phyloP scores from a whole-genome alignment of 2,797 vertebrate species.

The Lates japonicus region DNA sequence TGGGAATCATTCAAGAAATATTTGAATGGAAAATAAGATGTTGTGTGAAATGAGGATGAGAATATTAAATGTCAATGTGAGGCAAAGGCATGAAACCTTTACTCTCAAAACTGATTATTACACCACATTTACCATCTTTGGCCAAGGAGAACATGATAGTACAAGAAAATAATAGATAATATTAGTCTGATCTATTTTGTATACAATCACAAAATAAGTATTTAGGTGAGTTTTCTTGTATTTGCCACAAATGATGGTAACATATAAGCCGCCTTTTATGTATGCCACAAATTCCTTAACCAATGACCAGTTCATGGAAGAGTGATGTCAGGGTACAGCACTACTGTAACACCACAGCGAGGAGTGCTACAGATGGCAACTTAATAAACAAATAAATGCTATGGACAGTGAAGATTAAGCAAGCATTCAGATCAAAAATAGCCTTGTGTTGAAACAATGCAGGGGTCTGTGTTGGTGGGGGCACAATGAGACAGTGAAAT shows the following conservation, averaged over 20 bases:
- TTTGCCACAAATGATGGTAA: not conserved
- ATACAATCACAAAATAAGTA: not conserved
- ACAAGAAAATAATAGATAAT: not conserved
- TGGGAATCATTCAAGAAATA: not conserved
- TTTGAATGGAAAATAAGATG: too few species aligned
- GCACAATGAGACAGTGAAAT: not conserved
- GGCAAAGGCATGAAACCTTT: not conserved
- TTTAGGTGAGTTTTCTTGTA: not conserved
- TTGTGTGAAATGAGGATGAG: not conserved
- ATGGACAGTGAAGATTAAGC: not conserved
- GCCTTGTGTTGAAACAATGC: not conserved
- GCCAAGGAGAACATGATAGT: not conserved
- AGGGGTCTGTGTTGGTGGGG: too few species aligned
- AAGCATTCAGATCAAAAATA: not conserved
- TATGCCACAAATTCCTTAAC: too few species aligned
- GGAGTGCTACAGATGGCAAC: conserved; percentile 9
- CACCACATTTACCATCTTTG: not conserved
- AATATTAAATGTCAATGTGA: not conserved
- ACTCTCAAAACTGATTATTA: not conserved
- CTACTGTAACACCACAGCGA: not conserved
- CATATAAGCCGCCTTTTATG: too few species aligned
- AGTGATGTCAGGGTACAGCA: conserved; percentile 29
- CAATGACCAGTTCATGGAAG: not conserved
- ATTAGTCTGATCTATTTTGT: too few species aligned
- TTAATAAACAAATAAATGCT: not conserved